Conservation (phyloP, 1,140 invertebrate genomes). For the Zophobas atratus region DNA sequence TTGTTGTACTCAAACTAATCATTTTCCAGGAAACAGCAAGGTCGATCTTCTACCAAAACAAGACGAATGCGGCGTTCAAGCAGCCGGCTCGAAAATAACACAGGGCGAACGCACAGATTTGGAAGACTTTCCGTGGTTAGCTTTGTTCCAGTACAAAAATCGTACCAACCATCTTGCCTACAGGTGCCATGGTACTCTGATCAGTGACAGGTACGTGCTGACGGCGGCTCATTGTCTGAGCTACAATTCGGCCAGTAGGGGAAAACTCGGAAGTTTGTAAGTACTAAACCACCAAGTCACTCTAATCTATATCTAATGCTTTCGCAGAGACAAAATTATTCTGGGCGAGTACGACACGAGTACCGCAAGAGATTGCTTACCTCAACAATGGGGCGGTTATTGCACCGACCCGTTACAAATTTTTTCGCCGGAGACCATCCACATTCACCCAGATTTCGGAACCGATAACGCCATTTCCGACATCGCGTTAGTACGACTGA, state of each 20-base stretch:
- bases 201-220: constrained; percentile 69
- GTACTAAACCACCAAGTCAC: no score
- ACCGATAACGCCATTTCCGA: constrained; percentile 71
- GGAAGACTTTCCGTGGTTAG: constrained; percentile 72
- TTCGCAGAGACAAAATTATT: constrained; percentile 63
- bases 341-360: constrained; percentile 72
- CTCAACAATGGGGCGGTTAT: constrained; percentile 53
- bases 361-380: constrained; percentile 68
- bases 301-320: no score
- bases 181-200: constrained; percentile 71
- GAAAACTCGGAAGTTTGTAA: constrained; percentile 55
- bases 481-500: constrained; percentile 80
- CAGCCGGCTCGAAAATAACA: not conserved
- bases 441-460: constrained; percentile 66
- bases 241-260: constrained; percentile 27
- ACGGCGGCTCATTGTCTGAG: constrained; percentile 73
- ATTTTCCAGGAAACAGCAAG: not conserved
- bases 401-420: constrained; percentile 6
- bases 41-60: not conserved
- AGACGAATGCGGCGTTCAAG: not conserved
- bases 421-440: not conserved
- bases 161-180: constrained; percentile 45
- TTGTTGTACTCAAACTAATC: not conserved
- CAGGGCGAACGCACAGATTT: constrained; percentile 65
- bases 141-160: constrained; percentile 60